phyloP scores from a whole-genome alignment of 2,113 vertebrate genomes.

The Sclerurus mexicanus region DNA sequence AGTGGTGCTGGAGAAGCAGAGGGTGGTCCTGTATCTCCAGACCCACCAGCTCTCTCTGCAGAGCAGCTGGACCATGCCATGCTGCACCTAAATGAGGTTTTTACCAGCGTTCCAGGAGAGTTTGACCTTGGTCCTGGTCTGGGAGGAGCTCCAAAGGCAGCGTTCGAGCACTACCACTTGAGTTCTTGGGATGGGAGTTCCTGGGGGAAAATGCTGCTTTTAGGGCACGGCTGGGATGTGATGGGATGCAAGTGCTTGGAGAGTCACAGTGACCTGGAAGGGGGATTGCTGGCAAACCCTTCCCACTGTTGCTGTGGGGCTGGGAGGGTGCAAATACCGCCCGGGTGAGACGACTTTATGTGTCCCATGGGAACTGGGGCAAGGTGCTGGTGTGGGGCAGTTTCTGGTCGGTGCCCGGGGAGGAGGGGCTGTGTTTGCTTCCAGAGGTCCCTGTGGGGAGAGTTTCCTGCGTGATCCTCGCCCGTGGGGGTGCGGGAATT shows the following conservation, averaged over 20 bases:
- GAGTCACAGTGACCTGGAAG: fast-evolving
- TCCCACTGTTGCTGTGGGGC: fast-evolving
- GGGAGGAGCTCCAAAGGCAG: not conserved
- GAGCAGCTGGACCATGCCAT: not conserved
- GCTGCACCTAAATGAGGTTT: fast-evolving
- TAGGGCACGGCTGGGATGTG: not conserved
- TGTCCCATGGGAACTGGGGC: not conserved
- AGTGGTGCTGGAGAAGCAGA: not conserved
- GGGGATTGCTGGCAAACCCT: fast-evolving
- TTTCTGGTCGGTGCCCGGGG: fast-evolving
- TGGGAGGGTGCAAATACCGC: not conserved
- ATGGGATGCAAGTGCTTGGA: not conserved
- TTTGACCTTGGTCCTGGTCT: not conserved
- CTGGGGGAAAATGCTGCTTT: fast-evolving
- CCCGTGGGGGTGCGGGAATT: not conserved
- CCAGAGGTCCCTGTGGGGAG: fast-evolving
- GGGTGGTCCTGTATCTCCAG: not conserved
- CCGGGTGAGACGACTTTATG: fast-evolving
- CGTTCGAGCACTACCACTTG: not conserved
- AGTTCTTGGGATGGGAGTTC: not conserved
- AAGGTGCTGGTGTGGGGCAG: not conserved
- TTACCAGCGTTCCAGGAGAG: fast-evolving
- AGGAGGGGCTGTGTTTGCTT: not conserved
- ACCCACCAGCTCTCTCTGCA: fast-evolving
- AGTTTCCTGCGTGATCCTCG: not conserved